Conservation (phyloP, 2,888 invertebrate genomes). For the Apomyelois bistriatella region DNA sequence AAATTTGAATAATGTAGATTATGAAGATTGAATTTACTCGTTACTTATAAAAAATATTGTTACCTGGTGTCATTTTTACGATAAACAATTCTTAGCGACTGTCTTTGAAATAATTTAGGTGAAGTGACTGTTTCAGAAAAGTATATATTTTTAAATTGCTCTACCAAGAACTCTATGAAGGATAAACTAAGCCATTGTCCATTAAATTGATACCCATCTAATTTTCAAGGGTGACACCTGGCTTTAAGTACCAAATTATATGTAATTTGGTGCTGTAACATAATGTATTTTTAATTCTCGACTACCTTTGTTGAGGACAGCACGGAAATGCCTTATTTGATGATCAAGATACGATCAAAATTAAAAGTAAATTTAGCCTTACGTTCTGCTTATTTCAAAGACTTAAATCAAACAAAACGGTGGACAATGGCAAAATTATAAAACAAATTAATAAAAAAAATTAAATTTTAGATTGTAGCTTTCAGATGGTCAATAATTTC, state of each 20-base stretch:
- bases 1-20: too few species aligned
- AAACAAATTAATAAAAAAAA: too few species aligned
- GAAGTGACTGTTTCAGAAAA: too few species aligned
- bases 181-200: not conserved
- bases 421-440: not conserved
- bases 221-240: conserved; percentile 20
- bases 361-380: conserved; percentile 4
- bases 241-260: conserved; percentile 18
- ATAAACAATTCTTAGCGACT: too few species aligned
- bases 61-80: too few species aligned
- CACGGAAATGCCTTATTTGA: conserved; percentile 14
- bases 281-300: conserved; percentile 25
- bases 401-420: too few species aligned
- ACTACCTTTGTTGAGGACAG: conserved; percentile 21
- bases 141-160: not conserved
- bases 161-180: not conserved
- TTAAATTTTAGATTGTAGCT: too few species aligned
- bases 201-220: not conserved
- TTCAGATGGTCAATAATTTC: too few species aligned
- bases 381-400: too few species aligned
- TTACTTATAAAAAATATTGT: too few species aligned
- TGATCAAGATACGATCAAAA: conserved; percentile 7
- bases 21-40: too few species aligned
- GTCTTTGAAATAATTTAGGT: too few species aligned
- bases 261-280: conserved; percentile 20